A percentile compares a stretch with the other conserved stretches of the same genome.
phyloP scores from a whole-genome alignment of 2,888 invertebrate genomes.

The Yponomeuta cagnagella region DNA sequence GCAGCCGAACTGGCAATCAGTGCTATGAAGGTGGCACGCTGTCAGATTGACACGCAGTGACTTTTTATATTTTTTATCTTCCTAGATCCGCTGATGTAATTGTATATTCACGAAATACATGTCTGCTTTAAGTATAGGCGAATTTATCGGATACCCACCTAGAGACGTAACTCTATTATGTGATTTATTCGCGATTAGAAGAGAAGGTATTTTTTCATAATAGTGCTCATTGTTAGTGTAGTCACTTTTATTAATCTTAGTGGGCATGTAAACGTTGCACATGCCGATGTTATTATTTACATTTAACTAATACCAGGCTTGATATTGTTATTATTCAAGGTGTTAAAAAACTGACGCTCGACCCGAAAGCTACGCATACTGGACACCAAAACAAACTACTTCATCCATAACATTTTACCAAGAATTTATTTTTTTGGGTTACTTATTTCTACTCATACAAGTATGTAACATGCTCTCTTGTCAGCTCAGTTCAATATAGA shows the following conservation, averaged over 20 bases:
- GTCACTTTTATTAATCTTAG: conserved; percentile 13
- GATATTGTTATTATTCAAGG: neutral
- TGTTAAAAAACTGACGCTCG: too few relatives aligned
- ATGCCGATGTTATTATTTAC: conserved; percentile 3
- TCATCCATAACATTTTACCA: too few relatives aligned
- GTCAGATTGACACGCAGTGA: neutral
- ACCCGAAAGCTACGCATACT: too few relatives aligned
- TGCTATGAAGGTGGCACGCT: too few relatives aligned
- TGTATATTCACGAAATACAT: conserved; percentile 8
- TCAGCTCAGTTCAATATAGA: too few relatives aligned
- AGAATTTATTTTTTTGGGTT: too few relatives aligned
- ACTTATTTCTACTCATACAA: too few relatives aligned
- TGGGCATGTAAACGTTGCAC: neutral
- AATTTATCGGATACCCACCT: conserved; percentile 47
- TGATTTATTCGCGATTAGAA: conserved; percentile 64
- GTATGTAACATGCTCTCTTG: too few relatives aligned
- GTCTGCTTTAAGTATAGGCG: conserved; percentile 25
- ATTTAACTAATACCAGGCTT: conserved; percentile 4
- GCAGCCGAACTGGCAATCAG: too few relatives aligned
- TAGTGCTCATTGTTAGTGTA: conserved; percentile 54
- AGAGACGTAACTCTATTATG: conserved; percentile 53
- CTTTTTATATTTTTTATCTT: neutral
- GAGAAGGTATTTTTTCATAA: conserved; percentile 63
- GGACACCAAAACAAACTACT: too few relatives aligned
- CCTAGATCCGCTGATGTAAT: conserved; percentile 22